Base-by-base conservation (phyloP, 2,888 invertebrate species). In the Drosophila vallismaia region DNA sequence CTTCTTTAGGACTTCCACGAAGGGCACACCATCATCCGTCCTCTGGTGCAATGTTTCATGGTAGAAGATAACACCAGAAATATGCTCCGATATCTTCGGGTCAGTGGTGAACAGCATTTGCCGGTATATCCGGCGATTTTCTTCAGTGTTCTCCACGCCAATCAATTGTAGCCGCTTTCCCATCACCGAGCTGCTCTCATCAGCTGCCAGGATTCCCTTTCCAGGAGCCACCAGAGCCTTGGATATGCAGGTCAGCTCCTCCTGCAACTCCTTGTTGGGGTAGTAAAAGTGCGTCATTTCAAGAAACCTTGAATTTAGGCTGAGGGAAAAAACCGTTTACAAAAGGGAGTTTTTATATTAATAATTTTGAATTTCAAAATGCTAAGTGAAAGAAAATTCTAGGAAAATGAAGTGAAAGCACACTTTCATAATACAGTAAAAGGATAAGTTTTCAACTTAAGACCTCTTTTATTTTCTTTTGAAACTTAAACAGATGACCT, bases 31-130 rank as follows among this genome's bases (percentile, higher is more conserved):
- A 88, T 97, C 96, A 73, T 97, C 97, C 40, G 97, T 94, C 92
- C 97, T 98, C 93, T 99, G 99, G 94, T 99, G 98, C 60, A 99
- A 93, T 0, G 99, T 99, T 93, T 99, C 99, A 92, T 99, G 98
- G 94, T 97, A 99, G 79, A 99, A 94, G 90, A 99, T 99, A 54
- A 99, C 99, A 14, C 99, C 99, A 48, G 98, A 98, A 90, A 99
- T 95, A 93, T 97, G 95, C 76, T 96, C 94, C 14, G 94, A 93
- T 74, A 96, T 89, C 51, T 93, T 93, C 87, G 94, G 92, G 88
- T 96, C 95, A 45, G 96, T 92, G 85, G 96, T 96, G 93, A 99
- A 98, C 75, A 99, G 94, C 72, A 98, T 93, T 93, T 98, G 96
- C 75, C 95, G 94, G 93, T 97, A 98, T 71, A 94, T 93, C 75